phyloP scores from a whole-genome alignment of 1,140 invertebrate species.

The Pseudomyrmex sp. region DNA sequence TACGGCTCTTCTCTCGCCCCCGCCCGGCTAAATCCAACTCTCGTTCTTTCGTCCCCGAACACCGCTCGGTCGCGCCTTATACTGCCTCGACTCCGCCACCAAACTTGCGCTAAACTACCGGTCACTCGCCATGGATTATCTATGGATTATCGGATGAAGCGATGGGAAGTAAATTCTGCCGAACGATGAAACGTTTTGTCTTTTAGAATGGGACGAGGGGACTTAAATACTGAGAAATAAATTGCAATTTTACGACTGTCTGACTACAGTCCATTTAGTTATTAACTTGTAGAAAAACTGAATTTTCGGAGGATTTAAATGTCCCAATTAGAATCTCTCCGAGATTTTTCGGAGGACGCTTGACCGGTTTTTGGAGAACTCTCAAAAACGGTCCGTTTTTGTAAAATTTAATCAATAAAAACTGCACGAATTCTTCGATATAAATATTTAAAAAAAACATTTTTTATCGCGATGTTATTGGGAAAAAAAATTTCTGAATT shows the following conservation, averaged over 20 bases:
- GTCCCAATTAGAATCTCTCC: not conserved
- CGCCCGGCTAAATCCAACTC: slow-evolving; percentile 18
- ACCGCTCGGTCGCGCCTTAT: not conserved
- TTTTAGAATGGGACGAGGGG: not conserved
- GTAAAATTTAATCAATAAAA: too few relatives aligned
- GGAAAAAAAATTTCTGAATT: not conserved
- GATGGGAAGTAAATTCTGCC: not conserved
- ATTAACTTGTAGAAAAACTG: not conserved
- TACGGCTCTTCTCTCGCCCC: slow-evolving; percentile 54
- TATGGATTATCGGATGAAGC: not conserved
- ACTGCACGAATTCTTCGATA: too few relatives aligned
- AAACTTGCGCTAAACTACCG: not conserved
- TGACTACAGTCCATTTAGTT: too few relatives aligned
- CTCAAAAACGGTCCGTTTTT: too few relatives aligned
- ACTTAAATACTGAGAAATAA: not conserved
- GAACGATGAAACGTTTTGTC: not conserved
- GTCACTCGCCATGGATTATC: slow-evolving; percentile 1
- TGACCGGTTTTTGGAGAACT: too few relatives aligned
- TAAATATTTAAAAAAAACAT: too few relatives aligned
- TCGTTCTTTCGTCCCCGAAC: not conserved
- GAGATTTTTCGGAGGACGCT: not conserved
- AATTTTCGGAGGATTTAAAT: not conserved
- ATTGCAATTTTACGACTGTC: not conserved
- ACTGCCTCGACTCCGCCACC: not conserved
- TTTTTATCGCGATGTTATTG: too few relatives aligned